phyloP scores from a whole-genome alignment of 35 echinoderm and acorn worm genomes.

The Chiridota heheva region DNA sequence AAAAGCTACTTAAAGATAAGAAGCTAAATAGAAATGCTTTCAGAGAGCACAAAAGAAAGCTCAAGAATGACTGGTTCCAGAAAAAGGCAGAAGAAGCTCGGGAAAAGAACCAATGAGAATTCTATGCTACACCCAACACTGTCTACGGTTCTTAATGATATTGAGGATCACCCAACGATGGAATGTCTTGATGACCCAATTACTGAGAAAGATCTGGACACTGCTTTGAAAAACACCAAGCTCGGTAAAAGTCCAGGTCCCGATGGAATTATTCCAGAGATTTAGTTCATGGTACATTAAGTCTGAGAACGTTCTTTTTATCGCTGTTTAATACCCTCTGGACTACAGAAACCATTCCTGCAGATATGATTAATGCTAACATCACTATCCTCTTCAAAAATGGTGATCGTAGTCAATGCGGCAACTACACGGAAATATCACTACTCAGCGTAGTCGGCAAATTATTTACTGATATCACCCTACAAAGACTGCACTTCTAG shows the following conservation, averaged over 20 bases:
- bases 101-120: neutral
- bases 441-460: constrained; percentile 13
- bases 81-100: constrained; percentile 17
- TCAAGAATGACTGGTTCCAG: constrained; percentile 17
- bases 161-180: constrained; percentile 7
- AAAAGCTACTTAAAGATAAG: constrained; percentile 4
- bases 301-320: neutral
- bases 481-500: neutral
- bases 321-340: constrained; percentile 4
- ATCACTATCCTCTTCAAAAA: constrained; percentile 8
- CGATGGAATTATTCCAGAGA: constrained; percentile 17
- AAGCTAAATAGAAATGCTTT: neutral
- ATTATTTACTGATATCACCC: constrained; percentile 12
- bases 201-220: constrained; percentile 3
- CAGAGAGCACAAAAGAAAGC: neutral
- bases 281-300: constrained; percentile 18
- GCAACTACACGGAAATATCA: constrained; percentile 2
- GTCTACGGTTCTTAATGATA: constrained; percentile 1
- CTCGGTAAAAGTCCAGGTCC: constrained; percentile 9
- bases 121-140: neutral
- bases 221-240: constrained; percentile 9
- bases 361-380: constrained; percentile 12
- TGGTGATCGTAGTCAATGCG: constrained; percentile 12
- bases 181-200: neutral
- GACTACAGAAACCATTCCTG: neutral